These are phyloP conservation scores for Chloropsis hardwickii DNA, from an alignment of 2,113 vertebrate genomes.

Conservation along the genomic window DNA sequence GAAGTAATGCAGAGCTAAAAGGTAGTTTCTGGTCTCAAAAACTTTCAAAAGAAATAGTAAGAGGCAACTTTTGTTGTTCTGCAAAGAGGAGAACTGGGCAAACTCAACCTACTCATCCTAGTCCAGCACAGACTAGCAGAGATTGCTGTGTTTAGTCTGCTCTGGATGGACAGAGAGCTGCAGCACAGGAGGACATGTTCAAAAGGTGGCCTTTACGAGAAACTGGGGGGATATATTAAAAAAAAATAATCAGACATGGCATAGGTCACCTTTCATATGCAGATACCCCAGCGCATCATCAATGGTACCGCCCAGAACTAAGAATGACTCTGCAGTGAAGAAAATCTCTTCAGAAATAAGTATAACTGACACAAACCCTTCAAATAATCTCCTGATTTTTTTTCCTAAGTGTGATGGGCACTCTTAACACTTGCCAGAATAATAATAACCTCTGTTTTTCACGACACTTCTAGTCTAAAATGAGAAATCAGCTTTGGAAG, in stretches of 20 bases:
- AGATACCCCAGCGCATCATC: not conserved
- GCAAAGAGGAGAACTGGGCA: not conserved
- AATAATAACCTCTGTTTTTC: not conserved
- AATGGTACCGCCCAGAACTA: not conserved
- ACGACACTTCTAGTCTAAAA: not conserved
- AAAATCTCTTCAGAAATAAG: not conserved
- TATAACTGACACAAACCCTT: not conserved
- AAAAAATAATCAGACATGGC: not conserved
- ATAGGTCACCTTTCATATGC: not conserved
- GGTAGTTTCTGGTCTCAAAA: not conserved
- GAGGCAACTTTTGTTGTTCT: not conserved
- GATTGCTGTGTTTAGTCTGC: not conserved
- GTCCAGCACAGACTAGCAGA: not conserved
- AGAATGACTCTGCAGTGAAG: not conserved
- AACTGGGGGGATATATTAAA: fast-evolving
- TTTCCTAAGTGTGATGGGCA: not conserved
- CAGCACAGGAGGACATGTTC: not conserved
- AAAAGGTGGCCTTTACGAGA: not conserved
- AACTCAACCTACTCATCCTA: not conserved
- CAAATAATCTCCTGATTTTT: not conserved
- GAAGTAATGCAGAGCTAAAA: not conserved
- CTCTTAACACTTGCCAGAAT: not conserved
- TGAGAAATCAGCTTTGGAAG: not conserved
- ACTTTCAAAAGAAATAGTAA: not conserved
- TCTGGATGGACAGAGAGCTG: not conserved